Conservation (phyloP, 2,797 vertebrate species). For the Xiphophorus birchmanni region DNA sequence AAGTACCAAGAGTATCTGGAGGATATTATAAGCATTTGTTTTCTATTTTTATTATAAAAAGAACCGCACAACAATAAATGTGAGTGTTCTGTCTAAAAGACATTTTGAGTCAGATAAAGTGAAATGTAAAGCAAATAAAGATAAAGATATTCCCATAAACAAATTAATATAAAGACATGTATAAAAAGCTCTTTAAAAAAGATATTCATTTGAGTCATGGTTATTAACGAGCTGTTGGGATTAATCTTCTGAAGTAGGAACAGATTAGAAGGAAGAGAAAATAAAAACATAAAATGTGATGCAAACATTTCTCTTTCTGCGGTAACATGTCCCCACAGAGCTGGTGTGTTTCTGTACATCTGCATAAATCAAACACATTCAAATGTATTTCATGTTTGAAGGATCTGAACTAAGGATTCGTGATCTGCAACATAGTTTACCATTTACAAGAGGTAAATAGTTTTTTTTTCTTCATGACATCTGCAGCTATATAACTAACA, state of each 20-base stretch:
- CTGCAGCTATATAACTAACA: constrained; percentile 1
- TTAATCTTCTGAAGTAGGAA: not conserved
- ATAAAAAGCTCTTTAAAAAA: not conserved
- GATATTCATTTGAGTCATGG: not conserved
- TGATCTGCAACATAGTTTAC: not conserved
- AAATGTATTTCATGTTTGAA: not conserved
- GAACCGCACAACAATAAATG: not conserved
- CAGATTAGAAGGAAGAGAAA: not conserved
- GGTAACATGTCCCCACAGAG: not conserved
- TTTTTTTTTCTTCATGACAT: not conserved
- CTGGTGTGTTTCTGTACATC: not conserved
- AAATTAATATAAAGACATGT: not conserved
- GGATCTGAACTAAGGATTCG: not conserved
- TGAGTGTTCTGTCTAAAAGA: not conserved
- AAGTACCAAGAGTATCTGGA: not conserved
- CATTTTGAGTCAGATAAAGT: not conserved
- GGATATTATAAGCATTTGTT: not conserved
- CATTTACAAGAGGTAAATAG: not conserved
- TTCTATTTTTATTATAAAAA: not conserved
- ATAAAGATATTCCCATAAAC: too few relatives aligned
- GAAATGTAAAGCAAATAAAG: not conserved
- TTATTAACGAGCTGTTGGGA: not conserved
- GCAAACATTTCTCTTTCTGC: not conserved
- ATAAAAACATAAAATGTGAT: not conserved
- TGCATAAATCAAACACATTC: not conserved